Base-by-base conservation (phyloP, 2,888 invertebrate genomes). In the Hydrotaea cyrtoneurina region DNA sequence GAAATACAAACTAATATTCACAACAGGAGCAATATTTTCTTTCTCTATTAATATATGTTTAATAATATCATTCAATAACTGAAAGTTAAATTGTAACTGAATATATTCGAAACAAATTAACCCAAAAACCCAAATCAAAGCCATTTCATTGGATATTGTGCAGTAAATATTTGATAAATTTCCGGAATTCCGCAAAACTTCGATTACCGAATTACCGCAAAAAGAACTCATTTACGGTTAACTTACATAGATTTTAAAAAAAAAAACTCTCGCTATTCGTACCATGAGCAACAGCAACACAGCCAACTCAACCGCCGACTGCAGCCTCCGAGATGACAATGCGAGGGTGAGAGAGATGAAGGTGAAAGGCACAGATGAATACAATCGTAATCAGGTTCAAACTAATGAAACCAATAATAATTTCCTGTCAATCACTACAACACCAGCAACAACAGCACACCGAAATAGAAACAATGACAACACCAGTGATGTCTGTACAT, bases 381-480 rank as follows among this genome's bases (percentile, higher is more conserved):
- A 50, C 50, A 13, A 17, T 21, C 4, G 50, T 43, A 66, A 77
- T 73, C 55, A 76, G 73, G 53, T 50, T 64, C 19, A 62, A 83
- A 81, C 64, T 72, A 77, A 81, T 83, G 83, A 79, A 83, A 83
- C 72, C 69, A 81, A 86, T 81, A 83, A 81, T 79, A 83, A 86
- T 83, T 86, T 78, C 80, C 86, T 80, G 82, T 82, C 78, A 82
- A 82, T 80, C 80, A 80, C 43, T 36, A 53, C 15, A 53, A 17
- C 21, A 39, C 26, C n/a, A 64, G n/a, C 13, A 21, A 69, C 31
- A 19, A 13, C 10, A 23, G 23, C 8, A n/a, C n/a, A n/a, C n/a
- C 2, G 31, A 72, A 53, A 53, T 21, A 36, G 15, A 74, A 31
- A 31, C n/a, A n/a, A n/a, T n/a, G 13, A 59, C 55, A n/a, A 39